Evolutionary conservation across 2,888 invertebrate genomes (phyloP).

Genomic region (Drosophila formosana): DNA sequence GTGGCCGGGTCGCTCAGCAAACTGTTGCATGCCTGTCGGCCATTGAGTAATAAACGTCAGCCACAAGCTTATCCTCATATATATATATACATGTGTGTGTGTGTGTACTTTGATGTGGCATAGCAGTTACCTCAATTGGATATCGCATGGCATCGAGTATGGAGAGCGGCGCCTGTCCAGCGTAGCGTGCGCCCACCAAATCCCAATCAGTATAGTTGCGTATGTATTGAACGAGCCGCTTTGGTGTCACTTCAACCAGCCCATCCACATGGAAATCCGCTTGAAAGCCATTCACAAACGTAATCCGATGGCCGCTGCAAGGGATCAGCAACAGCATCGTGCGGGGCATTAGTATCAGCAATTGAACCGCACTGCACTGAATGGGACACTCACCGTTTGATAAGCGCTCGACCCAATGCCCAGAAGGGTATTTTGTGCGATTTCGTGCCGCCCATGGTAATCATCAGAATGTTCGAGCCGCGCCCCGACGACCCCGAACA

Average conservation of each 20-base stretch:
- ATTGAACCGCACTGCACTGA: not conserved
- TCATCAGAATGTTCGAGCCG: constrained; percentile 81
- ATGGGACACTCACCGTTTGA: constrained; percentile 85
- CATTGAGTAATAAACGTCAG: constrained; percentile 58
- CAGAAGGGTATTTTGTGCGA: constrained; percentile 93
- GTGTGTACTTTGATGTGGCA: constrained; percentile 49
- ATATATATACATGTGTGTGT: constrained; percentile 9
- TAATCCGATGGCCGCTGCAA: constrained; percentile 90
- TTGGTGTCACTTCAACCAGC: constrained; percentile 84
- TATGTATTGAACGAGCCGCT: constrained; percentile 89
- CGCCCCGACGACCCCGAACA: constrained; percentile 5
- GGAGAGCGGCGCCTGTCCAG: constrained; percentile 89
- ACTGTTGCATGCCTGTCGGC: constrained; percentile 88
- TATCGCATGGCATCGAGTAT: constrained; percentile 89
- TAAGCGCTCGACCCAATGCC: constrained; percentile 90
- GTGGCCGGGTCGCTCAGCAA: constrained; percentile 88
- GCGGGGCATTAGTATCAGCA: constrained; percentile 3
- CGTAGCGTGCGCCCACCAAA: constrained; percentile 90
- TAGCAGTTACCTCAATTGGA: constrained; percentile 87
- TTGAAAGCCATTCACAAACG: constrained; percentile 90
- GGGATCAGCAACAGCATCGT: constrained; percentile 41
- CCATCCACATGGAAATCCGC: constrained; percentile 89
- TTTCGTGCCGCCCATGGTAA: constrained; percentile 92
- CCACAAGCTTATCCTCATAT: constrained; percentile 40
- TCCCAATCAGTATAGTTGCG: constrained; percentile 91